Conservation (phyloP, 2,888 invertebrate genomes). For the Polyommatus icarus region DNA sequence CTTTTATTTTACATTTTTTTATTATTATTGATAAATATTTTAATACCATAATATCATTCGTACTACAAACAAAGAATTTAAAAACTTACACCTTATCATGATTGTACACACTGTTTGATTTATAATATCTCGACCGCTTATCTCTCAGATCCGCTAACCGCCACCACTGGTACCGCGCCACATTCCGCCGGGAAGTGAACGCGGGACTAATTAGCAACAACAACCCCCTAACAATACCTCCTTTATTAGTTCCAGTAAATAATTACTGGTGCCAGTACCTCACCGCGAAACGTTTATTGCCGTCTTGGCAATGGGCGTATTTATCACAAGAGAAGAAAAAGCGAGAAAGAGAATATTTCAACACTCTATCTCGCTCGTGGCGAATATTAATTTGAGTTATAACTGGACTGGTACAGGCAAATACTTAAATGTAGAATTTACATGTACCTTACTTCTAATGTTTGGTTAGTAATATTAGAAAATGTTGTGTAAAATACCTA, state of each 20-base stretch:
- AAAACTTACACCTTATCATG: too few relatives aligned
- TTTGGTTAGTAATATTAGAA: too few relatives aligned
- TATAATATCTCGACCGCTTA: not conserved
- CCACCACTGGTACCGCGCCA: not conserved
- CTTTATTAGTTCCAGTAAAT: slow-evolving; percentile 18
- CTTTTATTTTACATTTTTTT: too few relatives aligned
- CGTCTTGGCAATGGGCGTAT: slow-evolving; percentile 1
- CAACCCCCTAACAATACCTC: slow-evolving; percentile 6
- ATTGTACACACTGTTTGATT: too few relatives aligned
- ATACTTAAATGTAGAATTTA: too few relatives aligned
- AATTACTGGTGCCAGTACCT: slow-evolving; percentile 3
- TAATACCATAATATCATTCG: too few relatives aligned
- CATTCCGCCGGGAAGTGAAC: not conserved
- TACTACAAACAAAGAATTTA: too few relatives aligned
- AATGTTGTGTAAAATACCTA: too few relatives aligned
- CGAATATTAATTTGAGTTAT: not conserved
- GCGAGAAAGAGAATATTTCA: not conserved
- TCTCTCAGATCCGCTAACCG: not conserved
- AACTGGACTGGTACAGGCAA: not conserved
- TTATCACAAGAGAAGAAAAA: not conserved
- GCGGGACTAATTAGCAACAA: not conserved
- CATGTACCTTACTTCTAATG: too few relatives aligned
- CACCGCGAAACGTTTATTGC: slow-evolving; percentile 14
- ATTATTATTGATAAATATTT: too few relatives aligned
- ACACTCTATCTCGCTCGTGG: not conserved